phyloP scores from a whole-genome alignment of 2,888 invertebrate species.

The Synanthedon vespiformis region DNA sequence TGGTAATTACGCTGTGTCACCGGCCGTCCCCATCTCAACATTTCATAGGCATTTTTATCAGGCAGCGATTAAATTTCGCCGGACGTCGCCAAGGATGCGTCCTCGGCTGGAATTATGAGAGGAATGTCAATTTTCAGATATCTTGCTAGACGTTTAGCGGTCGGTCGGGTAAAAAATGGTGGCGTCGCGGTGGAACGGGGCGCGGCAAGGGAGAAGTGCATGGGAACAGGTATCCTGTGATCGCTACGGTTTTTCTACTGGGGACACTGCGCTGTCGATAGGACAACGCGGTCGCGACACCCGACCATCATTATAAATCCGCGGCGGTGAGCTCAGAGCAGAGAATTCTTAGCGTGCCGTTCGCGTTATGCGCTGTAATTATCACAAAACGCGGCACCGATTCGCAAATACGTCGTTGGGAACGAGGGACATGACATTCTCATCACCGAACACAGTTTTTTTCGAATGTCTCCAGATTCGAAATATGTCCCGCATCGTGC shows the following conservation, averaged over 20 bases:
- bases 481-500: conserved; percentile 38
- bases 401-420: conserved; percentile 69
- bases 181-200: conserved; percentile 23
- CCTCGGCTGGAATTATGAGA: conserved; percentile 57
- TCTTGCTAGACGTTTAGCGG: conserved; percentile 60
- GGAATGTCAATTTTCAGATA: conserved; percentile 67
- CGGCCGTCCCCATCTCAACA: conserved; percentile 27
- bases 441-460: conserved; percentile 64
- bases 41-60: conserved; percentile 51
- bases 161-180: conserved; percentile 39
- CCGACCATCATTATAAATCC: conserved; percentile 63
- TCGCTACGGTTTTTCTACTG: conserved; percentile 47
- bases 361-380: conserved; percentile 67
- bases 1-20: conserved; percentile 54
- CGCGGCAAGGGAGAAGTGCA: conserved; percentile 23
- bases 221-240: conserved; percentile 54
- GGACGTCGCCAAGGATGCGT: conserved; percentile 52
- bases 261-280: conserved; percentile 37
- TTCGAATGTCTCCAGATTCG: conserved; percentile 36
- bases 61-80: conserved; percentile 44
- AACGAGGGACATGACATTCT: conserved; percentile 69
- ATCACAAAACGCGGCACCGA: conserved; percentile 63
- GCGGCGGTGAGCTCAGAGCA: conserved; percentile 63
- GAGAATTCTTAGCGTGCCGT: conserved; percentile 54
- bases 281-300: conserved; percentile 48